phyloP scores from a whole-genome alignment of 2,113 vertebrate genomes.

The Malurus elegans region DNA sequence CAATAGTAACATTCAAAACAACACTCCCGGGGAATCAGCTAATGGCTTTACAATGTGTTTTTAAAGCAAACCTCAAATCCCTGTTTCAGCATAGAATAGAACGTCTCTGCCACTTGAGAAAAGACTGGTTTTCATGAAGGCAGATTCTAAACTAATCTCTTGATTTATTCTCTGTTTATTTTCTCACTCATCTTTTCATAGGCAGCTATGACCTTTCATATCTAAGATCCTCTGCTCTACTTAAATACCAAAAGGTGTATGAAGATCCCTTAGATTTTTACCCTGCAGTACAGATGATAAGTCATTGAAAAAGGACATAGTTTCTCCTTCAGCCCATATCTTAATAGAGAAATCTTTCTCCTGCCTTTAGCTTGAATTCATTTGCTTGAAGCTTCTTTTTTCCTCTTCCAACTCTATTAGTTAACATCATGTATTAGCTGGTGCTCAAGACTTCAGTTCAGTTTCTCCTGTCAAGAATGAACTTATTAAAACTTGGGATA shows the following conservation, averaged over 20 bases:
- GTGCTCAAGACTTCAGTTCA: constrained; percentile 7
- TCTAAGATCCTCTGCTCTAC: neutral
- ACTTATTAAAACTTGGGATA: constrained; percentile 45
- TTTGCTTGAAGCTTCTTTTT: neutral
- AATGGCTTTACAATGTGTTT: neutral
- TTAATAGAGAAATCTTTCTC: neutral
- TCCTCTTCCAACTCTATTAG: neutral
- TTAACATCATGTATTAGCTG: constrained; percentile 13
- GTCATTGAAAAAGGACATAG: neutral
- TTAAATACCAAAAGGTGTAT: neutral
- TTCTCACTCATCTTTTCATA: neutral
- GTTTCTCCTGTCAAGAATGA: constrained; percentile 33
- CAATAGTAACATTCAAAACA: neutral
- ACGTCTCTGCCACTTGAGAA: neutral
- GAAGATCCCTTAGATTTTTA: neutral
- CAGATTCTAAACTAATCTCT: neutral
- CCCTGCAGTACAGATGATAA: neutral
- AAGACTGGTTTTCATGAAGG: neutral
- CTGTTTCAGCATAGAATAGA: neutral
- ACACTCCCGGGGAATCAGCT: neutral
- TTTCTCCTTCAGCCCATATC: neutral
- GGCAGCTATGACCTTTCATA: constrained; percentile 16
- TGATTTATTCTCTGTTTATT: neutral
- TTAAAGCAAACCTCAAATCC: neutral
- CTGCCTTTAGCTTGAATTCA: neutral